phyloP scores from a whole-genome alignment of 2,888 invertebrate species.

The Erpobdella octoculata region DNA sequence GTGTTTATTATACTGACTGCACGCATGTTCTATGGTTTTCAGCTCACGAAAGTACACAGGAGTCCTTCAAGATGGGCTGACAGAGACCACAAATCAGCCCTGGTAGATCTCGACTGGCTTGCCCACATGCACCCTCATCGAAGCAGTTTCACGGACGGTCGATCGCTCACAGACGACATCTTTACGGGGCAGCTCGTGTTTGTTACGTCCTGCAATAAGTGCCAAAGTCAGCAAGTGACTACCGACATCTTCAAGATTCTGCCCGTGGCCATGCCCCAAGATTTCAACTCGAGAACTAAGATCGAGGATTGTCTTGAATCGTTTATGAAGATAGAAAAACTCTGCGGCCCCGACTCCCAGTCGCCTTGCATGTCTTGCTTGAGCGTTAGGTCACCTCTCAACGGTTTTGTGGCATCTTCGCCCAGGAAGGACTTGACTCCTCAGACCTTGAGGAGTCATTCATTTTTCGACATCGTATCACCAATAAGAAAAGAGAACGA shows the following conservation, averaged over 20 bases:
- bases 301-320: conserved; percentile 16
- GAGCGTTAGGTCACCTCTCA: no score
- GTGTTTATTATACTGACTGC: no score
- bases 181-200: conserved; percentile 19
- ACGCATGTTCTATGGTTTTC: no score
- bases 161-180: neutral
- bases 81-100: neutral
- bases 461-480: neutral
- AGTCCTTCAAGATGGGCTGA: no score
- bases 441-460: neutral
- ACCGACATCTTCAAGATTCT: conserved; percentile 22
- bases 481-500: neutral
- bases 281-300: neutral
- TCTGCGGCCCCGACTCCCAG: neutral
- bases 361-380: neutral
- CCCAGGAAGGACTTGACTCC: neutral
- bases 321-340: neutral
- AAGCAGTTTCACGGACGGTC: neutral
- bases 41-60: no score
- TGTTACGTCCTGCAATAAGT: neutral
- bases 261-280: conserved; percentile 7
- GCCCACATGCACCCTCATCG: neutral
- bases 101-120: conserved; percentile 16
- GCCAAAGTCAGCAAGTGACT: neutral
- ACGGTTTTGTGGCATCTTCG: neutral